Base-by-base conservation (phyloP, 1,140 invertebrate genomes). In the Ostrea edulis region DNA sequence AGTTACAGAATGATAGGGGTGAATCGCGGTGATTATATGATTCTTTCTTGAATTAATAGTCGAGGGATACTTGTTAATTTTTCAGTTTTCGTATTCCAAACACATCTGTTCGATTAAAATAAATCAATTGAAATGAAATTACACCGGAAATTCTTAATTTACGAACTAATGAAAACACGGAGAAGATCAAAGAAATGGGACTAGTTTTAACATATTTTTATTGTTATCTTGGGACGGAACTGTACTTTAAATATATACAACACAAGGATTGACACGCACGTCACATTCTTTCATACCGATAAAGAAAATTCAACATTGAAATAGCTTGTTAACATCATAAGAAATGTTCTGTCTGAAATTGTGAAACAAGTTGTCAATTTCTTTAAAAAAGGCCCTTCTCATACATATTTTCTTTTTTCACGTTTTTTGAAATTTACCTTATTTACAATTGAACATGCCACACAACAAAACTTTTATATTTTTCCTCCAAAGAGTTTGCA, bases 81-180 rank as follows among this genome's bases (percentile, higher is more conserved):
- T 77, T 77, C 29, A 77, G 68, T 77, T 77, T 77, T 77, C 68
- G 68, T 77, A 77, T 77, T 77, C 68, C 68, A 77, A 77, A 77
- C 68, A 77, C 68, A 77, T 77, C 68, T 77, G 68, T 77, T 77
- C 68, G 68, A 77, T 77, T 77, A 77, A 77, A 77, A 77, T 77
- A 77, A 77, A 77, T 77, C 68, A 77, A 77, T 77, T 77, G 68
- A 77, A 77, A 77, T 77, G 68, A 77, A 77, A 77, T 77, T 77
- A 77, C 68, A 77, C 68, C 68, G 68, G 68, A 77, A 77, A 77
- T 77, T 77, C 68, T 77, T 77, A 77, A 77, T 77, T 77, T 77
- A 77, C 68, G 68, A 77, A 77, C 68, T 77, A 77, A 77, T 77
- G 68, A 77, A 77, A 77, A 77, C 68, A 77, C 29, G 68, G 8